Percentiles rank a stretch among this genome's conserved stretches.
phyloP scores from a whole-genome alignment of 1,140 invertebrate species.

The Cherax quadricarinatus region DNA sequence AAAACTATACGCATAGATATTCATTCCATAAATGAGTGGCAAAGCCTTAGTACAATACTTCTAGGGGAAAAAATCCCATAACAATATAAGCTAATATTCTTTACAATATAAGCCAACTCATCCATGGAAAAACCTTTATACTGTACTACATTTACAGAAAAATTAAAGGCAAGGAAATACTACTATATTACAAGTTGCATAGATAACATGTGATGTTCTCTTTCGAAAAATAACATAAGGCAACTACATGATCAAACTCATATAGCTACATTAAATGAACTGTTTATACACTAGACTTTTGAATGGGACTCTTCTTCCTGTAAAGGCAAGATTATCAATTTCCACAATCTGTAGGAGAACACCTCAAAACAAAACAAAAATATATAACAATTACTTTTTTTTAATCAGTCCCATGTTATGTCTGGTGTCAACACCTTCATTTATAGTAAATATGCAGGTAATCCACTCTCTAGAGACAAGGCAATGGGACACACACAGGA shows the following conservation, averaged over 20 bases:
- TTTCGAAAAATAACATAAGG: conserved; percentile 65
- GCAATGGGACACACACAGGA: conserved; percentile 29
- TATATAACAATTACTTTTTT: neutral
- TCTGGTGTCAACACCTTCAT: conserved; percentile 20
- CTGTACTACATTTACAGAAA: neutral
- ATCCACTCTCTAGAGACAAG: conserved; percentile 41
- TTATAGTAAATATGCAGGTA: conserved; percentile 24
- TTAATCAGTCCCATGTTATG: conserved; percentile 8
- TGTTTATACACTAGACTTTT: conserved; percentile 1
- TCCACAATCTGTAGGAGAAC: neutral
- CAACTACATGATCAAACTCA: conserved; percentile 62
- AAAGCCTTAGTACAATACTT: neutral
- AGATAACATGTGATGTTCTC: conserved; percentile 71
- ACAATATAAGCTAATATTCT: neutral
- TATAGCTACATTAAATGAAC: conserved; percentile 30
- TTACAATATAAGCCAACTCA: neutral
- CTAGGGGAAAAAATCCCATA: neutral
- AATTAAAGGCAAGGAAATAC: conserved; percentile 63
- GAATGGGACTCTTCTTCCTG: conserved; percentile 14
- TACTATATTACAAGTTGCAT: conserved; percentile 71
- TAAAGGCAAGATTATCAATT: neutral
- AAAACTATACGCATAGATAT: conserved; percentile 25
- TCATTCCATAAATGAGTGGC: conserved; percentile 22
- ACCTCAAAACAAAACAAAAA: neutral
- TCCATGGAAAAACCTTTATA: conserved; percentile 28